These are phyloP conservation scores for Neuroscelio doddi DNA, from an alignment of 2,888 invertebrate genomes.

Conservation along the genomic window DNA sequence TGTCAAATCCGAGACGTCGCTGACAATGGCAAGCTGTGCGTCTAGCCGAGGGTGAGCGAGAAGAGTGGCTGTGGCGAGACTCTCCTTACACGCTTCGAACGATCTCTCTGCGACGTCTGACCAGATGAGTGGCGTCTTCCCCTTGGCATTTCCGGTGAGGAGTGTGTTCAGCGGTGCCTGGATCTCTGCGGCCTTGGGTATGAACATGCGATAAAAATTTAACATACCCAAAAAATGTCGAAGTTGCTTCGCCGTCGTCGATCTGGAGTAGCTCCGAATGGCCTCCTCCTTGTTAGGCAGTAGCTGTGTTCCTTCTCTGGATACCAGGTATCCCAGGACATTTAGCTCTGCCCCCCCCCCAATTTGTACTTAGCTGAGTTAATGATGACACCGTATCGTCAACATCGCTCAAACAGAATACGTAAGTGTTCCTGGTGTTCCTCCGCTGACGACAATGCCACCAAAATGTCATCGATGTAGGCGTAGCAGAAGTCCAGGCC, in stretches of 20 bases:
- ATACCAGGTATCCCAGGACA: constrained; percentile 57
- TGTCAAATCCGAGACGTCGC: constrained; percentile 47
- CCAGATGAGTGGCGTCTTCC: constrained; percentile 22
- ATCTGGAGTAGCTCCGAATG: constrained; percentile 53
- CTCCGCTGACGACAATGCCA: constrained; percentile 26
- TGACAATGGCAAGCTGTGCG: constrained; percentile 27
- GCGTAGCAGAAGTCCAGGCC: constrained; percentile 39
- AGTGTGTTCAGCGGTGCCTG: too few species aligned
- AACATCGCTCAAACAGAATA: constrained; percentile 34
- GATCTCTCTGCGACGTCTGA: constrained; percentile 18
- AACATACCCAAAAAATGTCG: constrained; percentile 63
- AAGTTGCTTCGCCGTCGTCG: constrained; percentile 57
- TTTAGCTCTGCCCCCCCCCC: constrained; percentile 45
- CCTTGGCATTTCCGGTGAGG: constrained; percentile 50
- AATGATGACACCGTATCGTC: constrained; percentile 27
- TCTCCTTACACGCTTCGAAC: constrained; percentile 31
- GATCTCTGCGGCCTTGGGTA: too few species aligned
- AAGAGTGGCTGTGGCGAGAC: constrained; percentile 33
- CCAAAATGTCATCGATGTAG: constrained; percentile 45
- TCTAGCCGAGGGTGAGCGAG: constrained; percentile 30
- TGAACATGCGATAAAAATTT: too few species aligned
- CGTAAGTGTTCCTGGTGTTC: constrained; percentile 37
- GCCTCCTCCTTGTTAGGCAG: constrained; percentile 57
- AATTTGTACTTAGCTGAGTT: constrained; percentile 60
- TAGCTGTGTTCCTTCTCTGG: constrained; percentile 57